A percentile compares a stretch with the other conserved stretches of the same genome.
phyloP scores from a whole-genome alignment of 2,888 invertebrate genomes.

The Aspidapion aeneum region DNA sequence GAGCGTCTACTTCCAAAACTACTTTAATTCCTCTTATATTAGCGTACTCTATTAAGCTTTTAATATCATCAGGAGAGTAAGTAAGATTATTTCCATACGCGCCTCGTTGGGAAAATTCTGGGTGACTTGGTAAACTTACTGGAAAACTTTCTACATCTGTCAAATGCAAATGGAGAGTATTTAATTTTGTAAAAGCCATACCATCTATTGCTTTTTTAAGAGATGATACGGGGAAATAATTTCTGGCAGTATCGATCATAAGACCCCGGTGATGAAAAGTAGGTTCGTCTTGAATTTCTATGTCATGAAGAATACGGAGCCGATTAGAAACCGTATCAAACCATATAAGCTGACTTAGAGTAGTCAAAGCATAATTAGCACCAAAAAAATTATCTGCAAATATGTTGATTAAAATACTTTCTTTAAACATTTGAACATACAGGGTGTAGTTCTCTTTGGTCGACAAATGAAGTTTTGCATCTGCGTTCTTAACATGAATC shows the following conservation, averaged over 20 bases:
- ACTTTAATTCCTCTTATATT: slow-evolving; percentile 76
- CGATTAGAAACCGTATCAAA: slow-evolving; percentile 60
- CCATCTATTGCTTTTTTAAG: slow-evolving; percentile 73
- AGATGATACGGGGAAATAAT: slow-evolving; percentile 70
- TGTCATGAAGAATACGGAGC: slow-evolving; percentile 59
- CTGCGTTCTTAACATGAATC: slow-evolving; percentile 44
- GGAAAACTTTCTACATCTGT: slow-evolving; percentile 90
- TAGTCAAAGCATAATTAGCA: slow-evolving; percentile 70
- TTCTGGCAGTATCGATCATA: slow-evolving; percentile 84
- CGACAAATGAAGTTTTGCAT: slow-evolving; percentile 54
- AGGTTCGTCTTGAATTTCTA: slow-evolving; percentile 69
- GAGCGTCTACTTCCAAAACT: slow-evolving; percentile 84
- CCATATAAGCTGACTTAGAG: slow-evolving; percentile 73
- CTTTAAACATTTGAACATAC: slow-evolving; percentile 37
- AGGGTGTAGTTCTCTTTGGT: slow-evolving; percentile 66
- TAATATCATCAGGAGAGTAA: slow-evolving; percentile 66
- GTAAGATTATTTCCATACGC: slow-evolving; percentile 69
- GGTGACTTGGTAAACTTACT: slow-evolving; percentile 66
- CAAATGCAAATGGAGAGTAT: slow-evolving; percentile 87
- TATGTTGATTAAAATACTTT: slow-evolving; percentile 53
- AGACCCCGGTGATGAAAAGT: slow-evolving; percentile 76
- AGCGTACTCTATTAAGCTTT: slow-evolving; percentile 69
- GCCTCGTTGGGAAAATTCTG: slow-evolving; percentile 74
- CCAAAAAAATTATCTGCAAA: slow-evolving; percentile 68
- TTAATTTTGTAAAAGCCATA: slow-evolving; percentile 83